Evolutionary conservation across 2,888 invertebrate genomes (phyloP), one percentile per base, ranked within the genome.

Genomic region (Epistrophe eligans): DNA sequence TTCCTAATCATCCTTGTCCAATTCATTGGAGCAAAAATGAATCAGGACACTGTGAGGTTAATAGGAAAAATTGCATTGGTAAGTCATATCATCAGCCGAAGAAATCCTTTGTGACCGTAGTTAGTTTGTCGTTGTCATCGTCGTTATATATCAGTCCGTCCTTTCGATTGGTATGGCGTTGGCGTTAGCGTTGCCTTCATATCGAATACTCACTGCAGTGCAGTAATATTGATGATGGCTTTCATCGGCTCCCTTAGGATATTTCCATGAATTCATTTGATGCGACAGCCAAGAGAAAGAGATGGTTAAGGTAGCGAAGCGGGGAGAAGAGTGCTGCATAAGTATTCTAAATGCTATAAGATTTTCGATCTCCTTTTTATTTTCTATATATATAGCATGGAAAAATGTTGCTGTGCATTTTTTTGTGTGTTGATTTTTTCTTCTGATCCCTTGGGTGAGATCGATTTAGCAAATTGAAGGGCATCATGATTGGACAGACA

Each of bases 201-300:
- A 70, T 70, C 62, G 55, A 64, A 82, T 74, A 48, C 45, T 32
- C 38, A 60, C 60, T 77, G 81, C 85, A 81, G 74, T 24, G 24
- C 57, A 70, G 77, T 85, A 85, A 85, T 40, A 60, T 85, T 85
- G 73, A 85, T 85, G 73, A 85, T 81, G 77, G 67, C 77, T 81
- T 81, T 81, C 81, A 81, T 81, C 73, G 85, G 19, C 28, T 81
- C 81, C 77, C 85, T 52, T 10, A 81, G 85, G 77, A 77, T 40
- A 45, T 45, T 48, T 38, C 79, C 81, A 77, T 81, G 70, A 73
- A 77, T 77, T 85, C 70, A 85, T 77, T 81, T 79, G 77, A 85
- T 85, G 77, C 67, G 67, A 77, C 72, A 38, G 38, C 5, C 11
- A 6, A 52, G 11, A 4, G 5, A 50, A 19, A 4, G 5, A 50